These are phyloP conservation scores for Gorsachius magnificus DNA, from an alignment of 2,797 vertebrate species.

Conservation along the genomic window DNA sequence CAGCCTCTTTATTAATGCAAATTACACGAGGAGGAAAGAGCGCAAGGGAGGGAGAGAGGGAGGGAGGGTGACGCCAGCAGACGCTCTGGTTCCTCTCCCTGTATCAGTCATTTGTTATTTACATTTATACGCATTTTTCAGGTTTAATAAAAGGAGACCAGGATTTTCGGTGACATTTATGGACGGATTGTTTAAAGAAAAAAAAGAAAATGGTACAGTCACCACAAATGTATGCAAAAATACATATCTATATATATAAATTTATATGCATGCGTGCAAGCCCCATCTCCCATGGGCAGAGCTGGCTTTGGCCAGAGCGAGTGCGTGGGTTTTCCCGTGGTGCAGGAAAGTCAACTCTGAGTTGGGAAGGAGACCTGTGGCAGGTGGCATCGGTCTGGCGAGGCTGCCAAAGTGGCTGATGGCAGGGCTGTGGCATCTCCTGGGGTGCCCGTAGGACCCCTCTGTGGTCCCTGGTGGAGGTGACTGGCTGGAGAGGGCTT, in stretches of 20 bases:
- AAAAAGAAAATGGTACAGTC: constrained; percentile 58
- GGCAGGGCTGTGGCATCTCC: not conserved
- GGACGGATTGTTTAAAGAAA: constrained; percentile 68
- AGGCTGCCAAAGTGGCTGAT: rapidly evolving
- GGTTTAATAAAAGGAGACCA: constrained; percentile 87
- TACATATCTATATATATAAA: not conserved
- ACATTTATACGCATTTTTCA: constrained; percentile 82
- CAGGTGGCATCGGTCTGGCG: rapidly evolving
- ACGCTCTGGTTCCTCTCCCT: constrained; percentile 84
- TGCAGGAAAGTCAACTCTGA: not conserved
- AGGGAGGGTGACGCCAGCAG: constrained; percentile 82
- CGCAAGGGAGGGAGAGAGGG: constrained; percentile 66
- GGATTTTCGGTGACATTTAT: constrained; percentile 81
- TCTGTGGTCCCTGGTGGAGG: rapidly evolving
- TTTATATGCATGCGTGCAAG: not conserved
- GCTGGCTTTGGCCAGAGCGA: not conserved
- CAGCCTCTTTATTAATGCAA: constrained; percentile 99
- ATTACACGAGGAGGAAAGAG: constrained; percentile 90
- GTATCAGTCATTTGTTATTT: constrained; percentile 87
- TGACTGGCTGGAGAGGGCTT: not conserved
- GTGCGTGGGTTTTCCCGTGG: not conserved
- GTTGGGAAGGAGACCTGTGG: not conserved
- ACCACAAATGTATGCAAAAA: constrained; percentile 53
- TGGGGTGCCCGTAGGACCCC: rapidly evolving
- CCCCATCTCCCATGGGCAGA: not conserved